A percentile compares a stretch with the other conserved stretches of the same genome.
phyloP scores from a whole-genome alignment of 2,113 vertebrate species.

The Australoheros scitulus region DNA sequence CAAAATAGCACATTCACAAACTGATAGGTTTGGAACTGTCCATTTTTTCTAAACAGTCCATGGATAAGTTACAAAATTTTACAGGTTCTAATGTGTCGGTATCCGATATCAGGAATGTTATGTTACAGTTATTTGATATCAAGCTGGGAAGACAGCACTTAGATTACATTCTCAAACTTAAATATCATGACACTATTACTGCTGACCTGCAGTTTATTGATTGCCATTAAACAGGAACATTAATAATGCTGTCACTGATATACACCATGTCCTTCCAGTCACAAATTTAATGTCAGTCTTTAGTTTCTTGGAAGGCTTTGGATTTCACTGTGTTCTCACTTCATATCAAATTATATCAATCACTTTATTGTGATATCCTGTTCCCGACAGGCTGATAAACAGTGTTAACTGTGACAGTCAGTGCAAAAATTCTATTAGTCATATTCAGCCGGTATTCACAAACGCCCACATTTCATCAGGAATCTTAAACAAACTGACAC shows the following conservation, averaged over 20 bases:
- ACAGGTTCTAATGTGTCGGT: constrained; percentile 2
- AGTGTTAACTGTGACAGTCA: constrained; percentile 29
- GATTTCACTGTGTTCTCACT: constrained; percentile 39
- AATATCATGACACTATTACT: constrained; percentile 42
- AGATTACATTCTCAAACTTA: constrained; percentile 25
- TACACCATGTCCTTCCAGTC: constrained; percentile 1
- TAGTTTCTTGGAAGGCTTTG: constrained; percentile 30
- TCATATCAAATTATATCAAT: constrained; percentile 57
- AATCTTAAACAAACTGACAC: constrained; percentile 55
- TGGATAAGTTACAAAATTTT: not conserved
- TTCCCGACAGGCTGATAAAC: constrained; percentile 41
- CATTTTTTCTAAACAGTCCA: not conserved
- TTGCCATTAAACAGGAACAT: constrained; percentile 15
- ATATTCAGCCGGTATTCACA: not conserved
- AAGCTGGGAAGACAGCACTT: not conserved
- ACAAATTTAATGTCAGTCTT: constrained; percentile 35
- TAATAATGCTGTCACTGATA: constrained; percentile 9
- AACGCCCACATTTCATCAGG: not conserved
- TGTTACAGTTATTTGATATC: constrained; percentile 29
- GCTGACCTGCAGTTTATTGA: constrained; percentile 41
- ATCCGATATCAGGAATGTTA: constrained; percentile 24
- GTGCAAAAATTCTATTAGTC: constrained; percentile 8
- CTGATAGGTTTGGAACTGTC: not conserved
- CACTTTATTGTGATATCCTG: constrained; percentile 14
- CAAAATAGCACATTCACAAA: not conserved